Evolutionary conservation across 1,140 invertebrate species (phyloP).

Genomic region (Brachionus paranguensis): DNA sequence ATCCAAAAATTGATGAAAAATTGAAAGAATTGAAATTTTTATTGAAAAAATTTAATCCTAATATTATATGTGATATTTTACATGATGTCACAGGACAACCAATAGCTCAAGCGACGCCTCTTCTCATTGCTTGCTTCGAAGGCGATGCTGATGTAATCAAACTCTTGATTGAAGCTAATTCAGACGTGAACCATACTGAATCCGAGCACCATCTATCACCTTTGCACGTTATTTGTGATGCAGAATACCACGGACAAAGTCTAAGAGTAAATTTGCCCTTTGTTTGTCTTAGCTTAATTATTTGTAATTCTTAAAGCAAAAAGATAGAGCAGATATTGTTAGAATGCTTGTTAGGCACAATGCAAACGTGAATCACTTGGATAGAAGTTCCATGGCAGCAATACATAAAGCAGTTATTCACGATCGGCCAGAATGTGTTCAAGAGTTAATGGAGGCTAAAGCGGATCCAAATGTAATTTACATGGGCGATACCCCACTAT

Average conservation of each 20-base stretch:
- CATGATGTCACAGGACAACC: slow-evolving; percentile 37
- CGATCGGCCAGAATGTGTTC: slow-evolving; percentile 40
- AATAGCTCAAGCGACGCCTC: slow-evolving; percentile 39
- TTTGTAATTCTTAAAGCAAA: slow-evolving; percentile 31
- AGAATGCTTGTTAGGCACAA: slow-evolving; percentile 4
- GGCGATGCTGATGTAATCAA: slow-evolving; percentile 40
- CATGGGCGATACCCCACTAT: slow-evolving; percentile 39
- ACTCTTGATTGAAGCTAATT: slow-evolving; percentile 8
- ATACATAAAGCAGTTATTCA: slow-evolving; percentile 41
- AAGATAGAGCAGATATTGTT: slow-evolving; percentile 31
- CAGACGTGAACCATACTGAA: slow-evolving; percentile 38
- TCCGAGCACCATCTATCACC: slow-evolving; percentile 40
- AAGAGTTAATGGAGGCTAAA: slow-evolving; percentile 31
- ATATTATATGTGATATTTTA: slow-evolving; percentile 38
- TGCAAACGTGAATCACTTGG: slow-evolving; percentile 40
- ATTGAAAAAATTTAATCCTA: slow-evolving; percentile 26
- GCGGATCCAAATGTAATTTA: slow-evolving; percentile 40
- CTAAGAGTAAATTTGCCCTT: background rate
- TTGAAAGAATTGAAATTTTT: slow-evolving; percentile 11
- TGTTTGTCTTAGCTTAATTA: background rate
- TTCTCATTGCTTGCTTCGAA: slow-evolving; percentile 41
- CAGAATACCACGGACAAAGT: slow-evolving; percentile 40
- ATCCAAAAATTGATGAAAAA: slow-evolving; percentile 29
- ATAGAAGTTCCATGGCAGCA: slow-evolving; percentile 31
- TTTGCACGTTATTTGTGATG: slow-evolving; percentile 40